Evolutionary conservation across 2,797 vertebrate genomes (phyloP).

Genomic region (Australoheros facetus): DNA sequence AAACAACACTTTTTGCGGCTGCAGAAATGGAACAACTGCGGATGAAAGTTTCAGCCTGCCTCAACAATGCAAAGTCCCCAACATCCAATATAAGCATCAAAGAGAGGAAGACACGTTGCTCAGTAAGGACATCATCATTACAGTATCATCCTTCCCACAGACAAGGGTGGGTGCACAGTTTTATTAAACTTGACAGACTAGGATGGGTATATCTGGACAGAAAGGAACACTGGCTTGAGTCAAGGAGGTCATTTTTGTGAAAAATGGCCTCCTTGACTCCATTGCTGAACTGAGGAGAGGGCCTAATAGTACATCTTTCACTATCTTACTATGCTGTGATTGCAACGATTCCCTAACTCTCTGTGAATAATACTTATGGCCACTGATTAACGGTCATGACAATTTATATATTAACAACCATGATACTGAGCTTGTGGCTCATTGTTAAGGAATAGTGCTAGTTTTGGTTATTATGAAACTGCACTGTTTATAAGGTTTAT

Average conservation of each 20-base stretch:
- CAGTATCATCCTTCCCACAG: background rate
- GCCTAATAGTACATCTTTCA: background rate
- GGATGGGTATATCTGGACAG: background rate
- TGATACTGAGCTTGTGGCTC: background rate
- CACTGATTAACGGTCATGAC: background rate
- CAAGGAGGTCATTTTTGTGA: too few relatives aligned
- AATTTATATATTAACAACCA: too few relatives aligned
- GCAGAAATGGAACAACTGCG: background rate
- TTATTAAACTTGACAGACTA: background rate
- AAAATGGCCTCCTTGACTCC: background rate
- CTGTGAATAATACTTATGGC: background rate
- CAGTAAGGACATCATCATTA: background rate
- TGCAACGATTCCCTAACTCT: background rate
- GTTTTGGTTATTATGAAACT: background rate
- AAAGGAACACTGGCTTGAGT: background rate
- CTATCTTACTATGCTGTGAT: background rate
- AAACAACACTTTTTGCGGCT: background rate
- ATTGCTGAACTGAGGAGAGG: background rate
- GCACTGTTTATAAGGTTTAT: too few relatives aligned
- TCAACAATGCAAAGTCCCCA: background rate
- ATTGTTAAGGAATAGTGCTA: background rate
- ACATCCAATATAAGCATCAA: background rate
- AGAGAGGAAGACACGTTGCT: background rate
- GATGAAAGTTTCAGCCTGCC: background rate
- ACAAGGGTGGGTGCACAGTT: background rate